Evolutionary conservation across 2,113 vertebrate species (phyloP).

Genomic region (Alces alces): DNA sequence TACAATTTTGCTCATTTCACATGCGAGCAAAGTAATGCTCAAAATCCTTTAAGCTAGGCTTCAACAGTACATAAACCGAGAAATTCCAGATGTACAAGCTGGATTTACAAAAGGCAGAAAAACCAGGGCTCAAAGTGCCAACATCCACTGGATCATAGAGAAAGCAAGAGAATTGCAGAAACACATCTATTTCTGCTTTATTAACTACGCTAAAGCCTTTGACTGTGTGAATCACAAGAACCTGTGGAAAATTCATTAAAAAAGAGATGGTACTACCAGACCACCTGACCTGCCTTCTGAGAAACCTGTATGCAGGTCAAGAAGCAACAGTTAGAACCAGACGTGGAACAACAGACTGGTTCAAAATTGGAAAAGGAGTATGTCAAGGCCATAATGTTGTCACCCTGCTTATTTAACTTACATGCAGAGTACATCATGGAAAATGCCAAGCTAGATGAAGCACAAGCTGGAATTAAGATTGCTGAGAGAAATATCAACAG

Average conservation of each 20-base stretch:
- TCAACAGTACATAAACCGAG: not conserved
- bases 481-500: not conserved
- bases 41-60: not conserved
- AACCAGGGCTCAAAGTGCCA: not conserved
- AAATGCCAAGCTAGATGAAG: not conserved
- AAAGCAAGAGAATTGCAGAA: not conserved
- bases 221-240: not conserved
- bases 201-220: not conserved
- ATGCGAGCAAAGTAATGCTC: not conserved
- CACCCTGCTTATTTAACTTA: not conserved
- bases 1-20: not conserved
- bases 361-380: not conserved
- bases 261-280: not conserved
- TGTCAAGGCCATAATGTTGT: not conserved
- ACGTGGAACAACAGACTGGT: not conserved
- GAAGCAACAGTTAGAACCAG: not conserved
- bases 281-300: not conserved
- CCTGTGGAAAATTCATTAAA: not conserved
- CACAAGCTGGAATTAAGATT: not conserved
- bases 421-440: not conserved
- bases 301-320: not conserved
- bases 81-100: not conserved
- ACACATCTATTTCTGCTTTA: not conserved
- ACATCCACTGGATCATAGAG: not conserved
- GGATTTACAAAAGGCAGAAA: not conserved